phyloP scores from a whole-genome alignment of 2,797 vertebrate species.

The Pseudopleuronectes americanus region DNA sequence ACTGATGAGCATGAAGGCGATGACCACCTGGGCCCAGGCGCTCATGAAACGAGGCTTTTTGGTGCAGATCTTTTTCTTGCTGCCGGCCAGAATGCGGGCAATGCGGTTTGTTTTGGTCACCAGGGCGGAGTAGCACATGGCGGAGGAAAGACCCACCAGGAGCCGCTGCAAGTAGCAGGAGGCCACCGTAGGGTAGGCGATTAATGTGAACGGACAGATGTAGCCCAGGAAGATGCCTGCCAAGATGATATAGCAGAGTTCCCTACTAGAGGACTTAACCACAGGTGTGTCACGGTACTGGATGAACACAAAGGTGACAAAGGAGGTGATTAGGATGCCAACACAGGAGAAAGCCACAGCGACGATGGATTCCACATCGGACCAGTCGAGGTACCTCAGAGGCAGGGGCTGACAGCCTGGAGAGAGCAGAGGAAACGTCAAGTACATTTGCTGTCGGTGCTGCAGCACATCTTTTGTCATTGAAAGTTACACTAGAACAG shows the following conservation, averaged over 20 bases:
- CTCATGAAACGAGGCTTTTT: conserved; percentile 98
- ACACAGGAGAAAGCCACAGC: conserved; percentile 96
- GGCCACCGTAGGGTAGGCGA: conserved; percentile 91
- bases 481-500: conserved; percentile 1
- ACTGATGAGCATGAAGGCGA: conserved; percentile 94
- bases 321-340: conserved; percentile 96
- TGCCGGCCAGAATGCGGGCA: conserved; percentile 96
- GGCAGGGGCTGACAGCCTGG: conserved; percentile 92
- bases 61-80: conserved; percentile 99
- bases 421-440: conserved; percentile 31
- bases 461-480: conserved; percentile 2
- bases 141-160: conserved; percentile 94
- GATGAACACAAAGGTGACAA: conserved; percentile 97
- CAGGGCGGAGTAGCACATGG: conserved; percentile 98
- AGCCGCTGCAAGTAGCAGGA: conserved; percentile 98
- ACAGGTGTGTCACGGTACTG: conserved; percentile 98
- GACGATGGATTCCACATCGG: conserved; percentile 95
- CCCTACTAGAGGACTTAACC: conserved; percentile 97
- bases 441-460: conserved; percentile 5
- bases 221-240: conserved; percentile 98
- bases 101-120: conserved; percentile 99
- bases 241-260: conserved; percentile 98
- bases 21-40: conserved; percentile 97
- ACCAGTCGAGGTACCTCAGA: conserved; percentile 95
- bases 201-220: conserved; percentile 96